phyloP scores from a whole-genome alignment of 1,140 invertebrate genomes.

The Heliconius hewitsoni region DNA sequence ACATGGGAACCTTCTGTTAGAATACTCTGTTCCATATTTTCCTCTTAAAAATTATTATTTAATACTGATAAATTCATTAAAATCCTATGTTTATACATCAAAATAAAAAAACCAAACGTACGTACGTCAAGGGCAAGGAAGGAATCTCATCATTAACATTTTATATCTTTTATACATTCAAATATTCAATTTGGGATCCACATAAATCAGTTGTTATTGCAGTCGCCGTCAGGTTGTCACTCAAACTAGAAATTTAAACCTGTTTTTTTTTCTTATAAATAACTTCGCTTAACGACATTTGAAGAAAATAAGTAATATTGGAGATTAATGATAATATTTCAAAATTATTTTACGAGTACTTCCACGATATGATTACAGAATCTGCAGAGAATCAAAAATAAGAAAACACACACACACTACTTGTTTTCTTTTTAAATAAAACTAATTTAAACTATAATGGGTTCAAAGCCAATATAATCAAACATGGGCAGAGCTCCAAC shows the following conservation, averaged over 20 bases:
- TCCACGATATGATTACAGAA: too few relatives aligned
- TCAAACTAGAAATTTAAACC: not conserved
- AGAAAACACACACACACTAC: not conserved
- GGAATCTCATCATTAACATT: not conserved
- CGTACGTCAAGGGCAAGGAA: not conserved
- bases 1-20: too few relatives aligned
- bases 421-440: not conserved
- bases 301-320: too few relatives aligned
- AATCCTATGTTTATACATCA: not conserved
- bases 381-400: not conserved
- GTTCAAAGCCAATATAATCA: constrained; percentile 1
- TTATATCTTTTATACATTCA: not conserved
- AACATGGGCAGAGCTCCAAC: not conserved
- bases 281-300: not conserved
- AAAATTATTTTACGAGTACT: too few relatives aligned
- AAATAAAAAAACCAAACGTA: not conserved
- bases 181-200: not conserved
- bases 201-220: not conserved
- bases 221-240: not conserved
- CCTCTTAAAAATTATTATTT: too few relatives aligned
- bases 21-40: too few relatives aligned
- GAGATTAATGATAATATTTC: too few relatives aligned
- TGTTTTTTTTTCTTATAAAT: not conserved
- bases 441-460: constrained; percentile 6
- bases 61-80: too few relatives aligned